Percentiles rank a stretch among this genome's conserved stretches.
Conservation (phyloP, 2,797 vertebrate species). For the Cryptoprocta ferox region DNA sequence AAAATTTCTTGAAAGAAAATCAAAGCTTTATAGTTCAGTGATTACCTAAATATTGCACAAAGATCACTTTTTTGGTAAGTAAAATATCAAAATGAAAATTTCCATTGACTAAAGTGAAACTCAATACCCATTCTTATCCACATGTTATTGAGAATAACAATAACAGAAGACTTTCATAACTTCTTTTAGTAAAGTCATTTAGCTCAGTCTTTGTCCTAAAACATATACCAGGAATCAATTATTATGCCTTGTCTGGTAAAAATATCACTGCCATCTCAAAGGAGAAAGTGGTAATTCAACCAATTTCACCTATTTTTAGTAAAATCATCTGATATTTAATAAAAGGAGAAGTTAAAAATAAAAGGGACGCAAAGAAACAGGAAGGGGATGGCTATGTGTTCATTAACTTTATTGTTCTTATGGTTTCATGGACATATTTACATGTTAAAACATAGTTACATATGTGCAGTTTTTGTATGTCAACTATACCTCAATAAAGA, state of each 20-base stretch:
- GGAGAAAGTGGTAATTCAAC: neutral
- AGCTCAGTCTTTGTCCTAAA: neutral
- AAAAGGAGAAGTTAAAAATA: neutral
- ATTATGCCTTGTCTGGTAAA: neutral
- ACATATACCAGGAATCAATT: neutral
- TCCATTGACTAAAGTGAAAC: conserved; percentile 30
- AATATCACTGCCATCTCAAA: conserved; percentile 48
- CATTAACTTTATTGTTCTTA: neutral
- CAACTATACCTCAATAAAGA: neutral
- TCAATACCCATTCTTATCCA: conserved; percentile 29
- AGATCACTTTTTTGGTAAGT: conserved; percentile 9
- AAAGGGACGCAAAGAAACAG: neutral
- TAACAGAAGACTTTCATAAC: neutral
- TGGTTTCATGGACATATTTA: neutral
- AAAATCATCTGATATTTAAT: conserved; percentile 36
- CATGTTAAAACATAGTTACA: neutral
- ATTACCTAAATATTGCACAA: conserved; percentile 51
- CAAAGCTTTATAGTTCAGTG: neutral
- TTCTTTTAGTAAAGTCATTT: conserved; percentile 33
- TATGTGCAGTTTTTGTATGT: neutral
- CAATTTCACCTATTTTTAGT: conserved; percentile 22
- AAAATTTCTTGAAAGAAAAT: conserved; percentile 45
- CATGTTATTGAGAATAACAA: conserved; percentile 31
- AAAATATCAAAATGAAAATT: conserved; percentile 48
- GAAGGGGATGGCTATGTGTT: neutral